Percentiles rank a stretch among this genome's conserved stretches.
These are phyloP conservation scores for Apteryx owenii DNA, from an alignment of 2,113 vertebrate genomes.

Conservation along the genomic window DNA sequence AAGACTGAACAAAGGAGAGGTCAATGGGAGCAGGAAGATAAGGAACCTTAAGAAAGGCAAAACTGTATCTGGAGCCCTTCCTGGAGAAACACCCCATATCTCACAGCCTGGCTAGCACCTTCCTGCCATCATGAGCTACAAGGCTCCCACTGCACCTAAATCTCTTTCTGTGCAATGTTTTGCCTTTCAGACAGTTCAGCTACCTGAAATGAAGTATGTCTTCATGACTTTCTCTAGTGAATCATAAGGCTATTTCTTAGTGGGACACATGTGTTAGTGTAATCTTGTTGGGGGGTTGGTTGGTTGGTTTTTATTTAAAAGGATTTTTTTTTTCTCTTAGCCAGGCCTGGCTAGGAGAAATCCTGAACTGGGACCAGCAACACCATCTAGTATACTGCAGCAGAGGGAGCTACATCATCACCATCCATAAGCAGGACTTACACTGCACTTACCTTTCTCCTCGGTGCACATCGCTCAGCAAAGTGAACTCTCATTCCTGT, in stretches of 20 bases:
- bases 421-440: not conserved
- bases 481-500: not conserved
- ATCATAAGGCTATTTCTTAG: not conserved
- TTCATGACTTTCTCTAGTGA: not conserved
- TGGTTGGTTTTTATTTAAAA: not conserved
- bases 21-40: not conserved
- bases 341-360: not conserved
- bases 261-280: not conserved
- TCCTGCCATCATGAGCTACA: not conserved
- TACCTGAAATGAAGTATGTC: not conserved
- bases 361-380: not conserved
- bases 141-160: not conserved
- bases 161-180: not conserved
- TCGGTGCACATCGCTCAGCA: not conserved
- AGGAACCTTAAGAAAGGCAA: not conserved
- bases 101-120: not conserved
- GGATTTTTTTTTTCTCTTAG: not conserved
- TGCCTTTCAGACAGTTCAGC: not conserved
- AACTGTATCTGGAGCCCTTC: not conserved
- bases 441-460: not conserved
- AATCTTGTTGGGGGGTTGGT: not conserved
- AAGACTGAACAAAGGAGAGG: not conserved
- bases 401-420: conserved; percentile 57
- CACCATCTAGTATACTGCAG: not conserved
- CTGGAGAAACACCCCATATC: not conserved